Evolutionary conservation across 2,888 invertebrate species (phyloP).

Genomic region (Parnassius mnemosyne): DNA sequence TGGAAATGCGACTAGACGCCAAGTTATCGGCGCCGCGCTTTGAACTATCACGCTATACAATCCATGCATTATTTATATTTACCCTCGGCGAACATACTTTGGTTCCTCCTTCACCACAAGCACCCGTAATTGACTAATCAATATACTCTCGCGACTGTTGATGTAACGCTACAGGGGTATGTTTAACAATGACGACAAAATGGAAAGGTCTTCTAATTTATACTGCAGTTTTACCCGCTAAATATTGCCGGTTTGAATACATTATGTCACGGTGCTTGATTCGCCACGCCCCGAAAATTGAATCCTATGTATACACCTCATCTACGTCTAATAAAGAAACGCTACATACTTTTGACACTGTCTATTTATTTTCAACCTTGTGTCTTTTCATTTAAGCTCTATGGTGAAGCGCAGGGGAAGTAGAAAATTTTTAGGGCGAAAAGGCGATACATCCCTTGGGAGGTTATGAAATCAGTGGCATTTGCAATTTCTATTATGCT

Average conservation of each 20-base stretch:
- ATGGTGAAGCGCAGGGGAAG: conserved; percentile 35
- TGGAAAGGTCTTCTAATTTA: conserved; percentile 70
- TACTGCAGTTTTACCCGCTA: conserved; percentile 68
- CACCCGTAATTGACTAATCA: conserved; percentile 67
- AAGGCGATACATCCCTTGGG: conserved; percentile 78
- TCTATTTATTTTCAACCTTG: conserved; percentile 41
- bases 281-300: conserved; percentile 80
- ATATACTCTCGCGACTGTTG: conserved; percentile 51
- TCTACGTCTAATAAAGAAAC: conserved; percentile 53
- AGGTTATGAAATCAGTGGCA: conserved; percentile 84
- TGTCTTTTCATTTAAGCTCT: conserved; percentile 33
- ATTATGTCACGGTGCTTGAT: conserved; percentile 78
- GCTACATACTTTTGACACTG: conserved; percentile 41
- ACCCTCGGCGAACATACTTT: conserved; percentile 80
- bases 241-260: conserved; percentile 79
- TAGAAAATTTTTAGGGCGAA: conserved; percentile 68
- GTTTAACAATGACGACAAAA: conserved; percentile 57
- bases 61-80: conserved; percentile 80
- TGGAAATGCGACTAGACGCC: conserved; percentile 48
- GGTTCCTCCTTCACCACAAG: conserved; percentile 69
- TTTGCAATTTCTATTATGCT: conserved; percentile 83
- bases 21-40: conserved; percentile 63
- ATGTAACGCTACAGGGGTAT: conserved; percentile 51
- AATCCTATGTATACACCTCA: conserved; percentile 73
- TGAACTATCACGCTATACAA: conserved; percentile 82